A percentile compares a stretch with the other conserved stretches of the same genome.
Evolutionary conservation across 1,140 invertebrate species (phyloP).

Genomic region (Drosophila sproati): DNA sequence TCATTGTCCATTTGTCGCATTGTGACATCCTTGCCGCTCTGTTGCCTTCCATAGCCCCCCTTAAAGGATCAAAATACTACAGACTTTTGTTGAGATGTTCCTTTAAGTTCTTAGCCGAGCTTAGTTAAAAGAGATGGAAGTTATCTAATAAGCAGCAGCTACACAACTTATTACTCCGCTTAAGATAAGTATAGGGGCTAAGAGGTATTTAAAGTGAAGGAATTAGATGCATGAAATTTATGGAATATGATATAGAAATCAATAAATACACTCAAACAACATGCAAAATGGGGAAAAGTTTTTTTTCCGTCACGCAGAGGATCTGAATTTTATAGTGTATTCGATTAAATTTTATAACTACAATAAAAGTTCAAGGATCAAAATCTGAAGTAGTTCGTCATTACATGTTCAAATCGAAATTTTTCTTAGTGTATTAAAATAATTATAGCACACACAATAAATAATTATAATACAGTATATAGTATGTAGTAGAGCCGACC

Average conservation of each 20-base stretch:
- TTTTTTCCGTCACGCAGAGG: too few relatives aligned
- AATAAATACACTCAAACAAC: too few relatives aligned
- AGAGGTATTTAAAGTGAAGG: conserved; percentile 6
- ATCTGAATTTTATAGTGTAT: too few relatives aligned
- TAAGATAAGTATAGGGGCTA: background rate
- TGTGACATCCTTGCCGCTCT: conserved; percentile 17
- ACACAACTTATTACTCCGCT: background rate
- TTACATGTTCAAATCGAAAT: too few relatives aligned
- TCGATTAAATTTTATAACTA: too few relatives aligned
- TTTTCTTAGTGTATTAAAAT: background rate
- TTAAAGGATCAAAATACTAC: conserved; percentile 13
- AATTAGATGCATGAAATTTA: background rate
- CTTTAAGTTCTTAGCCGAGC: conserved; percentile 37
- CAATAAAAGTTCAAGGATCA: too few relatives aligned
- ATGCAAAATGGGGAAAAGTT: too few relatives aligned
- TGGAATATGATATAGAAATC: too few relatives aligned
- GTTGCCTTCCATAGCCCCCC: background rate
- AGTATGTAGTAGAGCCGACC: background rate
- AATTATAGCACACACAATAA: background rate
- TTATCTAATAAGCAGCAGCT: conserved; percentile 36
- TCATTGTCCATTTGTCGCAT: conserved; percentile 33
- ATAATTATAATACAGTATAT: background rate
- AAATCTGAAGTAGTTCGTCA: too few relatives aligned
- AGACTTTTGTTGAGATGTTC: conserved; percentile 27
- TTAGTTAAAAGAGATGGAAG: conserved; percentile 30